Percentiles rank a stretch among this genome's conserved stretches.
Conservation (phyloP, 2,797 vertebrate species). For the Todus mexicanus region DNA sequence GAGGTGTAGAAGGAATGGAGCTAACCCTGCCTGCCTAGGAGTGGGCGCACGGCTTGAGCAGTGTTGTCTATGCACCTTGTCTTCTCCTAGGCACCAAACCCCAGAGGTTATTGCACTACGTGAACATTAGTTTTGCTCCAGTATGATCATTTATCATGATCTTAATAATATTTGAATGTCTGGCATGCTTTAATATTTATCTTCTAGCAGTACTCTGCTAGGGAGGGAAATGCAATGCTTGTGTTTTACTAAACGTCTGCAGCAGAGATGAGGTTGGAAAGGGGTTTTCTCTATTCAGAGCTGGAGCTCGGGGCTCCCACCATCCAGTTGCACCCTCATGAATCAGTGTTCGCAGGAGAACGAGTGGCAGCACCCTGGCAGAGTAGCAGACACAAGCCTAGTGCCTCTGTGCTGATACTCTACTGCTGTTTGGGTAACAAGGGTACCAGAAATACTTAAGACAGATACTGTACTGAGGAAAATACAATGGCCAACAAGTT, state of each 20-base stretch:
- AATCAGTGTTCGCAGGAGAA: background rate
- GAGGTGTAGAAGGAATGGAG: background rate
- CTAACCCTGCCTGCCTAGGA: background rate
- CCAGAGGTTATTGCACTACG: background rate
- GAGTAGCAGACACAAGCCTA: background rate
- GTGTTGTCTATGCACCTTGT: background rate
- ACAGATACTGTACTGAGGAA: background rate
- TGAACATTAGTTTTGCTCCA: background rate
- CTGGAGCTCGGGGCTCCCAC: background rate
- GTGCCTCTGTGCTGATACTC: background rate
- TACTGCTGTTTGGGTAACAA: background rate
- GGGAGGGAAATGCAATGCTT: background rate
- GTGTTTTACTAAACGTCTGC: background rate
- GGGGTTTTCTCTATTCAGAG: background rate
- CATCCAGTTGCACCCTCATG: background rate
- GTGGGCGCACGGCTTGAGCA: background rate
- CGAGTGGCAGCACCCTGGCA: background rate
- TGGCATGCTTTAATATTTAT: background rate
- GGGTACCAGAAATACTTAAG: background rate
- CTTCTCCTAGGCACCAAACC: background rate
- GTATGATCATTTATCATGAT: background rate
- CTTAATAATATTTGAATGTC: background rate
- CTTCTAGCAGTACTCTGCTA: background rate
- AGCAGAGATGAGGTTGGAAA: background rate
- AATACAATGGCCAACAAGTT: background rate